A percentile compares a stretch with the other conserved stretches of the same genome.
These are phyloP conservation scores for Limnothrissa miodon DNA, from an alignment of 2,113 vertebrate species.

Conservation along the genomic window DNA sequence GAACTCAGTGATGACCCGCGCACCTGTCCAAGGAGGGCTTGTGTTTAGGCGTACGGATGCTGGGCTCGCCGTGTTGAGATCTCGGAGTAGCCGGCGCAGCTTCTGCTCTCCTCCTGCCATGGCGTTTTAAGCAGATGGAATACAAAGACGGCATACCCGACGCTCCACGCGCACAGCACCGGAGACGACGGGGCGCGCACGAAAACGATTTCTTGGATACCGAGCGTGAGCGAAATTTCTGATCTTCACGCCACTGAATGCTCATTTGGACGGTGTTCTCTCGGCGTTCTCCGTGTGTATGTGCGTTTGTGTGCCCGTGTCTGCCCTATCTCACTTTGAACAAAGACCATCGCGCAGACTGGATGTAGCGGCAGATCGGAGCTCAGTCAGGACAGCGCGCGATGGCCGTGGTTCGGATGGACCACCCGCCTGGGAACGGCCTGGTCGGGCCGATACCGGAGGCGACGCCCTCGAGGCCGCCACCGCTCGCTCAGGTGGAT, in stretches of 20 bases:
- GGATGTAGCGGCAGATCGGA: constrained; percentile 44
- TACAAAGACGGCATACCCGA: constrained; percentile 22
- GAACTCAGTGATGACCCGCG: background rate
- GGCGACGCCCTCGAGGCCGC: constrained; percentile 51
- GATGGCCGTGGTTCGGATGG: constrained; percentile 69
- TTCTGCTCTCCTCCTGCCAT: background rate
- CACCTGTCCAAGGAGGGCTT: background rate
- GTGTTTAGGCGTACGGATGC: background rate
- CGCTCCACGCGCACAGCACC: background rate
- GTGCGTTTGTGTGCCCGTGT: constrained; percentile 40
- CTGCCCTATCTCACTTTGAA: constrained; percentile 57
- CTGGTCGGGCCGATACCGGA: constrained; percentile 64
- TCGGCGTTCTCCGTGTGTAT: constrained; percentile 47
- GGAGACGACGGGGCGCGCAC: constrained; percentile 2
- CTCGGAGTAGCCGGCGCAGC: background rate
- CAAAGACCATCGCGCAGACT: constrained; percentile 50
- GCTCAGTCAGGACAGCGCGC: constrained; percentile 44
- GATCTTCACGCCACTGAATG: background rate
- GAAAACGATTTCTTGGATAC: background rate
- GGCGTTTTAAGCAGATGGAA: constrained; percentile 32
- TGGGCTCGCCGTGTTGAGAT: background rate
- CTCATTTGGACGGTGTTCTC: constrained; percentile 1
- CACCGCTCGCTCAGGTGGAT: constrained; percentile 85
- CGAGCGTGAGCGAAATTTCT: background rate
- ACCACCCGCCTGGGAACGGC: constrained; percentile 72